These are phyloP conservation scores for Alethe castanea DNA, from an alignment of 2,113 vertebrate genomes.

Conservation along the genomic window DNA sequence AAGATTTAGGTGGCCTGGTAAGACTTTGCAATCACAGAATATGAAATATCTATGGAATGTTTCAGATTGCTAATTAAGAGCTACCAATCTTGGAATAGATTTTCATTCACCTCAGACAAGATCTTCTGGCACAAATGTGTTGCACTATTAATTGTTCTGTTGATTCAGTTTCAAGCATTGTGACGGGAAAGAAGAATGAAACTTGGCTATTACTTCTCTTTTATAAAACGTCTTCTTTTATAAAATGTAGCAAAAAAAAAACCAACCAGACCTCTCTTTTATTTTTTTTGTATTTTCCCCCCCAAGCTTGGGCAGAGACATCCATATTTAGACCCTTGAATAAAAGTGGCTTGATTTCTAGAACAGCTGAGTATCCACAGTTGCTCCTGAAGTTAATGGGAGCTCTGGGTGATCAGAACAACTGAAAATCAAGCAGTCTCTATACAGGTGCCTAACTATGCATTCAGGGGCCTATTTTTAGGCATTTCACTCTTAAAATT, in stretches of 20 bases:
- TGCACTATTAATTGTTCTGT: slow-evolving; percentile 42
- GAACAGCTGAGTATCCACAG: slow-evolving; percentile 61
- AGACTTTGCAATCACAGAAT: not conserved
- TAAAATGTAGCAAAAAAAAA: not conserved
- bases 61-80: not conserved
- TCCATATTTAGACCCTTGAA: slow-evolving; percentile 67
- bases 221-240: not conserved
- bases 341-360: slow-evolving; percentile 66
- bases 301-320: slow-evolving; percentile 36
- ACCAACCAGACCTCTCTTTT: not conserved
- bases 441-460: slow-evolving; percentile 62
- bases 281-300: not conserved
- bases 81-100: not conserved
- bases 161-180: slow-evolving; percentile 17
- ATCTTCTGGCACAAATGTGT: not conserved
- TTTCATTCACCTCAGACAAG: slow-evolving; percentile 3
- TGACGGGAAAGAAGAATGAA: slow-evolving; percentile 15
- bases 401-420: slow-evolving; percentile 69
- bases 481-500: slow-evolving; percentile 45
- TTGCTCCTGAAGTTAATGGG: slow-evolving; percentile 63
- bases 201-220: slow-evolving; percentile 9
- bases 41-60: not conserved
- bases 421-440: slow-evolving; percentile 64
- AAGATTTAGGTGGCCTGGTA: slow-evolving; percentile 7
- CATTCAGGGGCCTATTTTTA: slow-evolving; percentile 63